Percentiles rank a stretch among this genome's conserved stretches.
These are phyloP conservation scores for Rhinichthys klamathensis DNA, from an alignment of 2,113 vertebrate species.

Conservation along the genomic window DNA sequence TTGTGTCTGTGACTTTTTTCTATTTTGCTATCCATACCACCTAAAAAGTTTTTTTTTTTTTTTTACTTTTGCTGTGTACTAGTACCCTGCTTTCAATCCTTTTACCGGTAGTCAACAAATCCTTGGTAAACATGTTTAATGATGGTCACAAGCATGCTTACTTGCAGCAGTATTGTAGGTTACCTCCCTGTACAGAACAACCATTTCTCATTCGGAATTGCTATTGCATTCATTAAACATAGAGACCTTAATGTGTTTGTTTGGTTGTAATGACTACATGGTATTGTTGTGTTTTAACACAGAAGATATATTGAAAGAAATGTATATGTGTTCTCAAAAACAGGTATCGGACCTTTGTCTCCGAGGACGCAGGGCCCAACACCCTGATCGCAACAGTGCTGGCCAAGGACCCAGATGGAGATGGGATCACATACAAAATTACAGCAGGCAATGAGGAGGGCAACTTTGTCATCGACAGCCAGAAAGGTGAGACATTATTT, in stretches of 20 bases:
- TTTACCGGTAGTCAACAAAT: neutral
- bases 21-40: neutral
- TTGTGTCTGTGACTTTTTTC: neutral
- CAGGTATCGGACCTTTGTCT: slow-evolving; percentile 90
- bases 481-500: slow-evolving; percentile 79
- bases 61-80: neutral
- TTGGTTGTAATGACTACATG: neutral
- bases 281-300: neutral
- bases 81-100: neutral
- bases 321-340: slow-evolving; percentile 47
- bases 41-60: too few species aligned
- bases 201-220: neutral
- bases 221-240: neutral
- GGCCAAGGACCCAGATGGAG: slow-evolving; percentile 88
- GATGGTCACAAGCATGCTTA: neutral
- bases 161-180: neutral
- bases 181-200: neutral
- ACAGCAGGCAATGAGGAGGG: slow-evolving; percentile 81
- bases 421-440: slow-evolving; percentile 84
- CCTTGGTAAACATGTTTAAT: neutral
- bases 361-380: slow-evolving; percentile 89
- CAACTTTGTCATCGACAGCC: slow-evolving; percentile 87
- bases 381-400: slow-evolving; percentile 84
- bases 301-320: neutral
- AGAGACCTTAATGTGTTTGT: neutral